A percentile compares a stretch with the other conserved stretches of the same genome.
phyloP scores from a whole-genome alignment of 2,797 vertebrate species.

The Buphagus erythrorhynchus region DNA sequence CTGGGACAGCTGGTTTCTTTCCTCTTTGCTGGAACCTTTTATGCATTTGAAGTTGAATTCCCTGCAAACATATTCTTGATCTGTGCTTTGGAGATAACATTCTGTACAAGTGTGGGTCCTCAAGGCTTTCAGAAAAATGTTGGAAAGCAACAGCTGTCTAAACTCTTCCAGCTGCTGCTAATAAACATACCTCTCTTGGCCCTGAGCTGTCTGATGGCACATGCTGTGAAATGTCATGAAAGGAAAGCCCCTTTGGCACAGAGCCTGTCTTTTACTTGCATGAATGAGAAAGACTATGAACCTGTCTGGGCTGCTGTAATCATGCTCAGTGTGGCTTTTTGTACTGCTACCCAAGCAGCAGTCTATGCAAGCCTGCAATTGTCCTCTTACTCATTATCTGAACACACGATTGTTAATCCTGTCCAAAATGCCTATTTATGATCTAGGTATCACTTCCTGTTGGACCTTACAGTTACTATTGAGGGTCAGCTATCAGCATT shows the following conservation, averaged over 20 bases:
- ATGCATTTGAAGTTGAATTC: not conserved
- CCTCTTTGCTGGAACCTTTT: not conserved
- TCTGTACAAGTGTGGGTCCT: not conserved
- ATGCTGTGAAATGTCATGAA: not conserved
- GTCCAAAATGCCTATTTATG: not conserved
- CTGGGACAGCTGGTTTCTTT: not conserved
- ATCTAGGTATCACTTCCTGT: not conserved
- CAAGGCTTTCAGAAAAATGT: not conserved
- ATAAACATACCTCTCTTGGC: not conserved
- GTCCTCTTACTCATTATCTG: not conserved
- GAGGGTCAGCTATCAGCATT: not conserved
- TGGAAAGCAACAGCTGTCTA: constrained; percentile 19
- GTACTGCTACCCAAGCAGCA: not conserved
- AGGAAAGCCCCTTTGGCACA: not conserved
- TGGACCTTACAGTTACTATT: not conserved
- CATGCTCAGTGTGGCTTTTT: not conserved
- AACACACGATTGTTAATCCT: accelerated
- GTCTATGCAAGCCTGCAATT: accelerated
- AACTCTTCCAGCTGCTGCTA: not conserved
- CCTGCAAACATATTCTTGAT: not conserved
- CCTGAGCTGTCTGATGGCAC: not conserved
- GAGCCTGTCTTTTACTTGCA: not conserved
- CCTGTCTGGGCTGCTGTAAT: not conserved
- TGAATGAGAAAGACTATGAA: not conserved
- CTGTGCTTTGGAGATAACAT: not conserved